Base-by-base conservation (phyloP, 2,888 invertebrate genomes). In the Lissocephala sabroskyi region DNA sequence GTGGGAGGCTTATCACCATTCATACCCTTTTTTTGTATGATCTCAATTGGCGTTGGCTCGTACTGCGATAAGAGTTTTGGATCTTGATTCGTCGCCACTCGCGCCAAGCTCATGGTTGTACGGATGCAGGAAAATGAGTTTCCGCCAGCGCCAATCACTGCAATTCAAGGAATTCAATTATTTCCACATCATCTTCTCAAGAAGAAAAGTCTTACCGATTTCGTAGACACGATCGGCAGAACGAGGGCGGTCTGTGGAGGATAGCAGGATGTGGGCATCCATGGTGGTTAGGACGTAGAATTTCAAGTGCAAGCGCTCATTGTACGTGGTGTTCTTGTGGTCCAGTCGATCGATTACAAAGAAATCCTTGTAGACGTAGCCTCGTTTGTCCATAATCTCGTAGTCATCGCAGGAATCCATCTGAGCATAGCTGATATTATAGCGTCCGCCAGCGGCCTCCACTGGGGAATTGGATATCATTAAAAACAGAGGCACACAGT, bases 41-140 rank as follows among this genome's bases (percentile, higher is more conserved):
- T 87, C 85, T 89, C 91, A 77, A 92, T 91, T 0, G 89, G 88
- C 45, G 87, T 87, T 41, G 88, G 86, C 73, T 91, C 89, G 4
- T 88, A 83, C 3, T 86, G 75, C 13, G 90, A 90, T 51, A 92
- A 83, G 49, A 92, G 84, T 17, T 86, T 85, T 4, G 85, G 79
- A 1, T 89, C 88, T 62, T 86, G 85, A 29, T 85, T 85, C 0
- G 89, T 88, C 10, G 86, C 85, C 47, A 87, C 87, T 0, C 90
- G 89, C 18, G 86, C 86, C 32, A 86, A 82, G 64, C 88, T 88
- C 68, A 88, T 86, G 66, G 85, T 86, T 19, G 89, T 85, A 7
- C 92, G 86, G 23, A 92, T 87, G 63, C 91, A 89, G 1, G 89
- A 89, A 70, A 91, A 92, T 43, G 87, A 87, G 79, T 92, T 92